Evolutionary conservation across 1,140 invertebrate genomes (phyloP).

Genomic region (Chrysopa pallens): DNA sequence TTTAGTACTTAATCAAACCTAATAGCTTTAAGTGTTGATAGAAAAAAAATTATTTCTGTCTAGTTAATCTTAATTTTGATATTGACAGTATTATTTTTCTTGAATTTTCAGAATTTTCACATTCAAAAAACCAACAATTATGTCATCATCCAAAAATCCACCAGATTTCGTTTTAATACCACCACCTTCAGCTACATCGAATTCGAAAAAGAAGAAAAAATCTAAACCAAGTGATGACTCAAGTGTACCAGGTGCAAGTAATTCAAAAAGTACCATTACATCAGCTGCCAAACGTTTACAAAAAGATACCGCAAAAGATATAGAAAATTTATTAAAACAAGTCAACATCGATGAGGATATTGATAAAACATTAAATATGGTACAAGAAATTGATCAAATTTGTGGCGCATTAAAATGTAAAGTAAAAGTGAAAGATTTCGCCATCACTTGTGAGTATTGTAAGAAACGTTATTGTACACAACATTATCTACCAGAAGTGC

Average conservation of each 20-base stretch:
- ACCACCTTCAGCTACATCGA: not conserved
- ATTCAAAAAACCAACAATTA: too few relatives aligned
- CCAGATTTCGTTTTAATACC: not conserved
- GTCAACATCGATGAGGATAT: slow-evolving; percentile 12
- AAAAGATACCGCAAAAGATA: not conserved
- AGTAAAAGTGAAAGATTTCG: slow-evolving; percentile 16
- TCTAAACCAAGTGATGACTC: not conserved
- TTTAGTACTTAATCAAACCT: too few relatives aligned
- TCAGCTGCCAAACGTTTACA: not conserved
- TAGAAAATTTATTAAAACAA: not conserved
- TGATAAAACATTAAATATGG: slow-evolving; percentile 16
- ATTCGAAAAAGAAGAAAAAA: not conserved
- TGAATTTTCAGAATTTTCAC: too few relatives aligned
- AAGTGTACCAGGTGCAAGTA: not conserved
- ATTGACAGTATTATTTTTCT: too few relatives aligned
- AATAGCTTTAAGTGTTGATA: too few relatives aligned
- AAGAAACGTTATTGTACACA: slow-evolving; percentile 18
- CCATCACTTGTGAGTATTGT: slow-evolving; percentile 20
- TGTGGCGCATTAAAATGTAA: slow-evolving; percentile 21
- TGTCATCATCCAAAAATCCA: not conserved
- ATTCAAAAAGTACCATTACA: not conserved
- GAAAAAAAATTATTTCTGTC: too few relatives aligned
- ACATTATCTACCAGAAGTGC: slow-evolving; percentile 21
- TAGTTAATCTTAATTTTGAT: too few relatives aligned
- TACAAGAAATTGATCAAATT: slow-evolving; percentile 18